Base-by-base conservation (phyloP, 1,140 invertebrate species). In the Eurosta solidaginis region DNA sequence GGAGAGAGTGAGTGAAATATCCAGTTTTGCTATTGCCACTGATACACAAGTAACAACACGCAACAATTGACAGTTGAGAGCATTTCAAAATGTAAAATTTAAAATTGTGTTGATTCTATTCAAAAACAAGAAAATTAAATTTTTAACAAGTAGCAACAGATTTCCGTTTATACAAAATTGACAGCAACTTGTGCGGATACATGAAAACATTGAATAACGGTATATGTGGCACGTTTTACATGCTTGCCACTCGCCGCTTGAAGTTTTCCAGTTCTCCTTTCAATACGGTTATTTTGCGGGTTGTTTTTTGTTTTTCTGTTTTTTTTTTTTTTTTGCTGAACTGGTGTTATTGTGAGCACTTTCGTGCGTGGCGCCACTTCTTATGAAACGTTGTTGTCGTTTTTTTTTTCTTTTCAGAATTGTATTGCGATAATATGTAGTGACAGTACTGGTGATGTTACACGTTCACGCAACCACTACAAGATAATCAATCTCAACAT, bases 201-300 rank as follows among this genome's bases (percentile, higher is more conserved):
- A n/a, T n/a, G n/a, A n/a, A n/a, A 68, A 68, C 59, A 68, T 68
- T 68, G 36, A 33, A 68, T 33, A 40, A 36, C 40, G 59, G 14
- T 68, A 33, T 68, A 68, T 42, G 59, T 68, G 59, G 59, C 59
- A 68, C 59, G 59, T 68, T 68, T 68, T 68, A 68, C 36, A 68
- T 68, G 33, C 59, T 40, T 68, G 59, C 36, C 59, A 68, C 59
- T 68, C 59, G 59, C 59, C 59, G 59, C 36, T 33, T 42, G 59
- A 68, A 68, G 59, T 68, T 68, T 68, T 68, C 59, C 33, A 40
- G 59, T 42, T 40, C 14, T 40, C 33, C 33, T 40, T 40, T n/a
- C 33, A 6, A 9, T n/a, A 5, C n/a, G 7, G 14, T 20, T 9
- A 33, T 42, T 1, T 68, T 68, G 33, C 40, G 29, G 33, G 54